Base-by-base conservation (phyloP, 1,140 invertebrate species). In the Piezodorus guildinii region DNA sequence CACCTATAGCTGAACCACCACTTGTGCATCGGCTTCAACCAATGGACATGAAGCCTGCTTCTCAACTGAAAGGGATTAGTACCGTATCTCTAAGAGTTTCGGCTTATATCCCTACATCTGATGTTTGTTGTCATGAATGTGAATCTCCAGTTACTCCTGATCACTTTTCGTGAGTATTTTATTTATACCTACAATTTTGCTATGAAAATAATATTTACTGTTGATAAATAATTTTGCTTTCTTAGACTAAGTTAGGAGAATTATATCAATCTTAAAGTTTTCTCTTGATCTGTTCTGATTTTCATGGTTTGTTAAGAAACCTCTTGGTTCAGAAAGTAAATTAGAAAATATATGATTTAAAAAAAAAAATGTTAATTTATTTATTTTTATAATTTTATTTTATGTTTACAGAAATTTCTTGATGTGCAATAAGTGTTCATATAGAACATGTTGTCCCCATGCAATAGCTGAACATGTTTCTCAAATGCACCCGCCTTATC, bases 391-490 rank as follows among this genome's bases (percentile, higher is more conserved):
- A n/a, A n/a, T n/a, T n/a, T n/a, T n/a, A n/a, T n/a, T n/a, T n/a
- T n/a, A n/a, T 43, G 43, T 60, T 43, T 8, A 14, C 39, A 60
- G 58, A 12, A 44, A 44, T 21, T 44, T 39, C 21, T 15, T 62
- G n/a, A 45, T 51, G 23, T 62, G 62, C 30, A 52, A 27, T 16
- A 62, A 51, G 17, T 62, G 62, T 44, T 25, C 30, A 5, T 62
- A 62, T 19, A 27, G 23, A 15, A 62, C 62, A 17, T 62, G 62
- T 52, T 62, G 62, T 34, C 12, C 25, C 14, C 46, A 43, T 9
- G 62, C 62, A 16, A 62, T 62, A 49, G 39, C 43, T 17, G 62
- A 62, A 34, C 62, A 62, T 52, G 17, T 44, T 43, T 52, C 43
- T 12, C 19, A 21, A 10, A 17, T 43, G n/a, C 62, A 62, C 21